Conservation (phyloP, 2,888 invertebrate genomes). For the Tetragnatha montana region DNA sequence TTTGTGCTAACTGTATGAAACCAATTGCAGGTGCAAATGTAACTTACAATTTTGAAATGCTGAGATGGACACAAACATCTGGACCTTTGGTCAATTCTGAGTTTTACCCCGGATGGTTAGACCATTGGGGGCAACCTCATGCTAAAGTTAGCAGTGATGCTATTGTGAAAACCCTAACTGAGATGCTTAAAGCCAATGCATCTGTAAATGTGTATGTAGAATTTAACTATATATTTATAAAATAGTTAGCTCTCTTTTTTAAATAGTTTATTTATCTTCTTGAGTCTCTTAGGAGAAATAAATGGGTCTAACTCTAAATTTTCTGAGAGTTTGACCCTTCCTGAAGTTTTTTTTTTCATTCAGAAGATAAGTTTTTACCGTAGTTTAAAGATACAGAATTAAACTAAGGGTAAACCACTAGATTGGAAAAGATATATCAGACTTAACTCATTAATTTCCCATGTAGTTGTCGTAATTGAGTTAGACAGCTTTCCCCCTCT, state of each 20-base stretch:
- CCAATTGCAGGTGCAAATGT: constrained; percentile 72
- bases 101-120: constrained; percentile 94
- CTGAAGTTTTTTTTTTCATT: too few relatives aligned
- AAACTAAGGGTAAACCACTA: too few relatives aligned
- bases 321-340: too few relatives aligned
- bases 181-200: constrained; percentile 78
- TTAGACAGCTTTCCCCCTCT: too few relatives aligned
- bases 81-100: constrained; percentile 94
- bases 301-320: too few relatives aligned
- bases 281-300: too few relatives aligned
- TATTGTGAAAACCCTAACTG: constrained; percentile 79
- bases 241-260: neutral
- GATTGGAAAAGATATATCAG: too few relatives aligned
- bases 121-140: constrained; percentile 87
- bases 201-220: constrained; percentile 76
- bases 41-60: constrained; percentile 75
- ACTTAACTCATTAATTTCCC: too few relatives aligned
- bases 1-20: too few relatives aligned
- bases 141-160: constrained; percentile 78
- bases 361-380: too few relatives aligned
- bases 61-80: constrained; percentile 78
- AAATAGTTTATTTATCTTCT: neutral
- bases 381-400: too few relatives aligned
- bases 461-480: too few relatives aligned
- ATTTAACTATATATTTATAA: neutral